Evolutionary conservation across 2,888 invertebrate genomes (phyloP), one percentile per base, ranked within the genome.

Genomic region (Ennomos quercinarius): DNA sequence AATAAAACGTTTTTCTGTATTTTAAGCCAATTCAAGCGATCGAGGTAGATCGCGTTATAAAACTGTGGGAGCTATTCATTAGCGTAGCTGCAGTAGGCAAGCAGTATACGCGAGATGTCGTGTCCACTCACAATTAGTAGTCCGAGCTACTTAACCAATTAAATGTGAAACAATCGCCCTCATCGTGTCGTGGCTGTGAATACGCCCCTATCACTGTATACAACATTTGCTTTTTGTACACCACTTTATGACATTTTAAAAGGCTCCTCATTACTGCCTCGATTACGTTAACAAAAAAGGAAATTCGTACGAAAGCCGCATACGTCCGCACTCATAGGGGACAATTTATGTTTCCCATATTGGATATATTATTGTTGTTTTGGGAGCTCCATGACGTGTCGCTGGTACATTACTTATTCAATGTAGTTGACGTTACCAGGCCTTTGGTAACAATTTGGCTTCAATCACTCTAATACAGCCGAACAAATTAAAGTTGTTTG

Each of bases 111-210:
- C 46, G 42, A 43, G 63, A 80, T 91, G 80, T 84, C 91, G 87
- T 91, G 91, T 83, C 83, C 78, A 74, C 68, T 57, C 66, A 70
- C 91, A 87, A 91, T 92, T 91, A 91, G 87, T 91, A 91, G 87
- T 76, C 75, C 77, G 81, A 72, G 78, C 85, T 91, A 88, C 87
- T 91, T 91, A 88, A 89, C 89, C 92, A 91, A 91, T 91, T 91
- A 91, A 85, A 81, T 72, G 72, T 83, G 84, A 90, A 90, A 91
- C 91, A 90, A 91, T 91, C 84, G 83, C 91, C 91, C 91, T 74
- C 89, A 91, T 91, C 69, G 81, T 77, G 78, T 72, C 73, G 73
- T 68, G 71, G 67, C 71, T 78, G 85, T 89, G 87, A 91, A 92
- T 90, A 90, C 89, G 91, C 92, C 92, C 92, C 91, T 92, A 92